These are phyloP conservation scores for Seladonia tumulorum DNA, from an alignment of 2,888 invertebrate genomes.

Conservation along the genomic window DNA sequence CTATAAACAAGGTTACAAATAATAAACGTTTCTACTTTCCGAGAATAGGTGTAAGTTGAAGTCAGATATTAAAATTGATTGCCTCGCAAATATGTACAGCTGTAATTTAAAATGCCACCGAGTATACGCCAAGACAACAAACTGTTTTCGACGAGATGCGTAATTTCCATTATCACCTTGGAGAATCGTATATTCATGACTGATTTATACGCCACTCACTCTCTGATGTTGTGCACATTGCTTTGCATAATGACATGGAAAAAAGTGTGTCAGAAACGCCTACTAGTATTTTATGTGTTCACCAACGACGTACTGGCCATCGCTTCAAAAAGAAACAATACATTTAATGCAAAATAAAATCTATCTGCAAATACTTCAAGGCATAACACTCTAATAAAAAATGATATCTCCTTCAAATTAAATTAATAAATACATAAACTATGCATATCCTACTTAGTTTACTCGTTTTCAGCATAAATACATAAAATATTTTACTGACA, in stretches of 20 bases:
- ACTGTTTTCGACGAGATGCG: neutral
- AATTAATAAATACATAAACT: neutral
- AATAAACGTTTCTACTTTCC: neutral
- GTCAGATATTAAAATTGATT: neutral
- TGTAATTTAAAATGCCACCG: neutral
- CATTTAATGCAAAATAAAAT: neutral
- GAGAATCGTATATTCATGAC: neutral
- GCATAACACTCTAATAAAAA: neutral
- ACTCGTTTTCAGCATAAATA: too few relatives aligned
- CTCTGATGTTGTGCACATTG: neutral
- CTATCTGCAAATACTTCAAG: neutral
- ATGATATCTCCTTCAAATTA: neutral
- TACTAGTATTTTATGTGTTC: neutral
- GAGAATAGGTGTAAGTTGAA: neutral
- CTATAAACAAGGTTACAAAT: neutral
- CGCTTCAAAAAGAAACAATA: neutral
- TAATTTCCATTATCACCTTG: neutral
- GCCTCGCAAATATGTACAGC: neutral
- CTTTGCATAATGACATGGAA: neutral
- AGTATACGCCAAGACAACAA: neutral
- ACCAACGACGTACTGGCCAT: neutral
- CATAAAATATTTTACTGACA: too few relatives aligned
- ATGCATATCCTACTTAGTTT: too few relatives aligned
- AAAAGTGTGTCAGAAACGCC: neutral
- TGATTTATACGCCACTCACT: neutral